Conservation (phyloP, 1,140 invertebrate genomes). For the Melanaphis sacchari region DNA sequence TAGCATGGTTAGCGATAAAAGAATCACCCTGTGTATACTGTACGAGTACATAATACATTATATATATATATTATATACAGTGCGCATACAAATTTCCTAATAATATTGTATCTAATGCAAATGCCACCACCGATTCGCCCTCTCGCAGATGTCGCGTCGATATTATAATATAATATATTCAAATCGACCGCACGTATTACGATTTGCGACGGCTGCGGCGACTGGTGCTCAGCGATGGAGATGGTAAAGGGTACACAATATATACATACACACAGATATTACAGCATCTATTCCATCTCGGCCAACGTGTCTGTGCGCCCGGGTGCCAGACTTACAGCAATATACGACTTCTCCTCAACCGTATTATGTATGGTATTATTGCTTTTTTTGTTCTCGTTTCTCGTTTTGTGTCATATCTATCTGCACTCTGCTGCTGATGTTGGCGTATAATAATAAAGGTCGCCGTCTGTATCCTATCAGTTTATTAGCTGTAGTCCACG, state of each 20-base stretch:
- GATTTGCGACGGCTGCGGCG: neutral
- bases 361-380: neutral
- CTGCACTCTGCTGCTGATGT: neutral
- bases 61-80: conserved; percentile 1
- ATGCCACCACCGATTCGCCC: neutral
- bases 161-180: neutral
- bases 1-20: neutral
- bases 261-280: neutral
- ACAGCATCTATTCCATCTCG: neutral
- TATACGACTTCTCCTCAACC: neutral
- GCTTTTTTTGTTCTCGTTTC: neutral
- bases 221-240: neutral
- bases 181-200: neutral
- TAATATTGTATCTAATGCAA: conserved; percentile 5
- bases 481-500: neutral
- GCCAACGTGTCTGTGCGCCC: neutral
- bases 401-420: neutral
- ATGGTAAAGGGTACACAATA: neutral
- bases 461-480: neutral
- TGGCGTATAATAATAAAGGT: neutral
- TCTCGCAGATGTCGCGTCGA: neutral
- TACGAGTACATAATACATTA: neutral
- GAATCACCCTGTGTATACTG: neutral
- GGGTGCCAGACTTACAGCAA: neutral
- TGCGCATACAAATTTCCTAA: neutral